Evolutionary conservation across 2,888 invertebrate genomes (phyloP).

Genomic region (Ophonus ardosiacus): DNA sequence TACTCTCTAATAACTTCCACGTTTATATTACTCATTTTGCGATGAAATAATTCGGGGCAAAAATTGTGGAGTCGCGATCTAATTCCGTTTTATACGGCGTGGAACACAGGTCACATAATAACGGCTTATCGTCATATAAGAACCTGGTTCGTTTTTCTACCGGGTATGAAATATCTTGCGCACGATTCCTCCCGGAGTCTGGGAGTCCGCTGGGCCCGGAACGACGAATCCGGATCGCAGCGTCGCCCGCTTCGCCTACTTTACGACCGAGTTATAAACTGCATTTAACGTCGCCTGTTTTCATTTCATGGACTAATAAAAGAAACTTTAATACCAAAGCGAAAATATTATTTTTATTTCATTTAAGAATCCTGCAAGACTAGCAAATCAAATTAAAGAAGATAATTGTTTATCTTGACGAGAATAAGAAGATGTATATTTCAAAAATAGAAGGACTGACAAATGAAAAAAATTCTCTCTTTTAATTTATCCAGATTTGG

Average conservation of each 20-base stretch:
- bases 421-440: constrained; percentile 9
- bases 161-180: constrained; percentile 19
- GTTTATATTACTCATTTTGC: not conserved
- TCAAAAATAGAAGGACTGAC: too few relatives aligned
- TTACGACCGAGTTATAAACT: constrained; percentile 56
- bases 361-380: constrained; percentile 33
- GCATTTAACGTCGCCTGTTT: constrained; percentile 56
- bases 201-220: not conserved
- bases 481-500: too few relatives aligned
- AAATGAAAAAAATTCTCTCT: too few relatives aligned
- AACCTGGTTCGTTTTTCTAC: constrained; percentile 19
- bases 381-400: constrained; percentile 37
- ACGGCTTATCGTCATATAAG: constrained; percentile 45
- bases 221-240: not conserved
- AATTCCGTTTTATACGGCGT: constrained; percentile 7
- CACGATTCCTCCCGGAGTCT: not conserved
- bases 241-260: not conserved
- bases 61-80: not conserved
- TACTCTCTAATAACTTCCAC: not conserved
- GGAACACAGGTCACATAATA: constrained; percentile 27
- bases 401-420: constrained; percentile 50
- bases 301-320: constrained; percentile 56
- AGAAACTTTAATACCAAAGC: constrained; percentile 51
- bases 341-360: constrained; percentile 60
- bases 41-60: not conserved